phyloP scores from a whole-genome alignment of 2,113 vertebrate genomes.

The Mesoclemmys tuberculata region DNA sequence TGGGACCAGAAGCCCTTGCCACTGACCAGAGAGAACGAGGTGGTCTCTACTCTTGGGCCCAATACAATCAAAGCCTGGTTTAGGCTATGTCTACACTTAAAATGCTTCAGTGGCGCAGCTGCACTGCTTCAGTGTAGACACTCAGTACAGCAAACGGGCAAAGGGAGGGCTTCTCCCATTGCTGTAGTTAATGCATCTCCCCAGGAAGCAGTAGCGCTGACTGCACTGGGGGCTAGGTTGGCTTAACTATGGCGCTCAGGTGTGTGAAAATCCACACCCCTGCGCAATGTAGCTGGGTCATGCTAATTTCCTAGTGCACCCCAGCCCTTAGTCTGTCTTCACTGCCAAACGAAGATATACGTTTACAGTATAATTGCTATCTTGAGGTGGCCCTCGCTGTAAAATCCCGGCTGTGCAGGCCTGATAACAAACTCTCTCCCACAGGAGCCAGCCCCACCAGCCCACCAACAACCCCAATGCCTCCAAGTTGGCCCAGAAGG shows the following conservation, averaged over 20 bases:
- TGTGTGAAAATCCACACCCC: background rate
- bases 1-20: background rate
- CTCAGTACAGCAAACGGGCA: too few relatives aligned
- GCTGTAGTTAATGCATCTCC: too few relatives aligned
- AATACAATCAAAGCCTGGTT: background rate
- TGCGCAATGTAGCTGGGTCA: background rate
- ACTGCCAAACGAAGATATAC: background rate
- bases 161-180: too few relatives aligned
- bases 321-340: background rate
- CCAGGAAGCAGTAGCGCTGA: too few relatives aligned
- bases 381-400: background rate
- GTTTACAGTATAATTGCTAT: background rate
- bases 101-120: too few relatives aligned
- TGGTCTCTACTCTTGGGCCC: background rate
- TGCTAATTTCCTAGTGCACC: too few relatives aligned
- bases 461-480: constrained; percentile 88
- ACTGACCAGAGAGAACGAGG: background rate
- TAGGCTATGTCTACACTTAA: background rate
- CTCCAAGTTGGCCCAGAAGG: constrained; percentile 88
- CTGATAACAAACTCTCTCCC: background rate
- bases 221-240: too few relatives aligned
- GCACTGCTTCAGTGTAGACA: too few relatives aligned
- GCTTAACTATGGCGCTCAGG: background rate
- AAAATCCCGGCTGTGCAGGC: background rate
- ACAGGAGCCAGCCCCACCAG: constrained; percentile 79